phyloP scores from a whole-genome alignment of 1,140 invertebrate species.

The Aricia agestis region DNA sequence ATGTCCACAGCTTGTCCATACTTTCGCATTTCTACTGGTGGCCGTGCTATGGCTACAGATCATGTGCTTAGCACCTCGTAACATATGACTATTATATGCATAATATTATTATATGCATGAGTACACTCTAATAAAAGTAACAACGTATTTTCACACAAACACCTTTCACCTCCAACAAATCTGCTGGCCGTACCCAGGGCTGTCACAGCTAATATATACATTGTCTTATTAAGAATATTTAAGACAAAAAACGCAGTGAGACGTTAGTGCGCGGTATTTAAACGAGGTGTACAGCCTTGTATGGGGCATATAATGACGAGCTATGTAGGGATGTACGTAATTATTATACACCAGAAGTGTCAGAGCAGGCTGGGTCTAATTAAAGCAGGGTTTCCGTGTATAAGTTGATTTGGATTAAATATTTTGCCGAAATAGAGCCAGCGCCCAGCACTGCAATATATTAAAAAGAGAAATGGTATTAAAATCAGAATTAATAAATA shows the following conservation, averaged over 20 bases:
- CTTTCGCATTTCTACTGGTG: no score
- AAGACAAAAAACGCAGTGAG: slow-evolving; percentile 1
- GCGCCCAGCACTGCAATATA: no score
- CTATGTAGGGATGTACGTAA: slow-evolving; percentile 32
- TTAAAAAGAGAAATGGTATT: no score
- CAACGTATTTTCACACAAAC: neutral
- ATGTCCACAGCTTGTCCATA: no score
- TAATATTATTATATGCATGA: no score
- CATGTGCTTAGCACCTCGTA: no score
- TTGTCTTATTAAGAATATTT: slow-evolving; percentile 4
- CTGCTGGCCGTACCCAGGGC: neutral
- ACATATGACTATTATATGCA: no score
- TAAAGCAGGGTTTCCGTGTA: neutral
- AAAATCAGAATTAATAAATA: no score
- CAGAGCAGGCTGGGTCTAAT: neutral
- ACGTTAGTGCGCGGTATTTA: slow-evolving; percentile 27
- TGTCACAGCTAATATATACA: neutral
- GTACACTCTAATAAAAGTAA: no score
- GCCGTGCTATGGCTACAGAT: no score
- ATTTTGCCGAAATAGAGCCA: no score
- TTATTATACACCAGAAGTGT: slow-evolving; percentile 29
- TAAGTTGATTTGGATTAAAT: neutral
- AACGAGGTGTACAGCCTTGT: slow-evolving; percentile 32
- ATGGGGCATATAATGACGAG: slow-evolving; percentile 38
- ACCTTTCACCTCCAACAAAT: neutral